Evolutionary conservation across 2,113 vertebrate species (phyloP).

Genomic region (Taurulus bubalis): DNA sequence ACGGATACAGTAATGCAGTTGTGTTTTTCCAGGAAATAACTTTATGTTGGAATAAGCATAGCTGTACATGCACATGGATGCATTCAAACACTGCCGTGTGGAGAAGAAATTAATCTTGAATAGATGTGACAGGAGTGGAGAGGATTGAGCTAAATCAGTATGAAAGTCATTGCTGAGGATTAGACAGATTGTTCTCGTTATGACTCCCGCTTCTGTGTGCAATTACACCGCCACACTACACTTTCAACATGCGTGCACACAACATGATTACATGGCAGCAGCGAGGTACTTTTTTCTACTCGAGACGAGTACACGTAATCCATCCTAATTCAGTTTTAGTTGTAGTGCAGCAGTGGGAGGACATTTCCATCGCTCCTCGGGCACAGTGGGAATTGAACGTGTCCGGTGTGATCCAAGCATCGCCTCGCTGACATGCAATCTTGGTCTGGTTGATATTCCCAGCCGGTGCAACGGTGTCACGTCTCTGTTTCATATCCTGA

Average conservation of each 20-base stretch:
- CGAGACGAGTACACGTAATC: conserved; percentile 20
- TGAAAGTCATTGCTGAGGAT: conserved; percentile 5
- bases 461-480: conserved; percentile 35
- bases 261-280: neutral
- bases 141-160: neutral
- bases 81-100: neutral
- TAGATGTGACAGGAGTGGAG: neutral
- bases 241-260: neutral
- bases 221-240: neutral
- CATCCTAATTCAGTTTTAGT: conserved; percentile 47
- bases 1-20: neutral
- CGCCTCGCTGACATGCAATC: conserved; percentile 32
- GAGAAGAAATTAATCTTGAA: neutral
- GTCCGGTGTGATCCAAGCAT: conserved; percentile 43
- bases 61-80: neutral
- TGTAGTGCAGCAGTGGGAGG: conserved; percentile 15
- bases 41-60: neutral
- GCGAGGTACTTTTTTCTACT: neutral
- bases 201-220: neutral
- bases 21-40: neutral
- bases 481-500: conserved; percentile 74
- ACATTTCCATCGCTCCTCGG: conserved; percentile 45
- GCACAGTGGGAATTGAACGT: conserved; percentile 21
- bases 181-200: conserved; percentile 7
- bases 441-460: conserved; percentile 31